A percentile compares a stretch with the other conserved stretches of the same genome.
Conservation (phyloP, 1,140 invertebrate species). For the Plectus sambesii region DNA sequence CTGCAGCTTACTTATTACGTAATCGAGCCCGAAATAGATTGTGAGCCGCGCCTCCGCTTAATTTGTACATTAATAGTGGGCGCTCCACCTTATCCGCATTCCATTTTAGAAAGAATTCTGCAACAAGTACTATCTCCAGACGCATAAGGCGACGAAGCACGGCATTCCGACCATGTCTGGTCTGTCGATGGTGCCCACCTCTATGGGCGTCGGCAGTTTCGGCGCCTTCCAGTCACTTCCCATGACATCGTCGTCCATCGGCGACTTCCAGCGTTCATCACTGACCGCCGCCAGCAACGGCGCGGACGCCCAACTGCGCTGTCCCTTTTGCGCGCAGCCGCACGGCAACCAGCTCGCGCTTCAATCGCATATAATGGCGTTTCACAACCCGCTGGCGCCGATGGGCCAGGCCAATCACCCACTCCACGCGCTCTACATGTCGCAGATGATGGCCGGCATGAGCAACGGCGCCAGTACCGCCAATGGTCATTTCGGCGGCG, state of each 20-base stretch:
- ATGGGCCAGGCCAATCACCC: background rate
- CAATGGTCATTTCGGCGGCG: conserved; percentile 18
- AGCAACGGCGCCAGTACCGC: background rate
- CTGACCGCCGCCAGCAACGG: conserved; percentile 4
- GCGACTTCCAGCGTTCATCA: background rate
- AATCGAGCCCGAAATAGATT: no score
- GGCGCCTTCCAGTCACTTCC: conserved; percentile 3
- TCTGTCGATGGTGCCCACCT: conserved; percentile 48
- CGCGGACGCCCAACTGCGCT: background rate
- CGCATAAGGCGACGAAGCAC: conserved; percentile 90
- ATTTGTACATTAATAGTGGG: no score
- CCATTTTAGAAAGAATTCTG: conserved; percentile 86
- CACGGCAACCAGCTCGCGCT: no score
- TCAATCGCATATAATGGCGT: no score
- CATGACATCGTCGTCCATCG: conserved; percentile 5
- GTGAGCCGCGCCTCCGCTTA: no score
- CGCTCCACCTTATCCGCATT: conserved; percentile 83
- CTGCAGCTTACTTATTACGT: no score
- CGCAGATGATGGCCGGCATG: conserved; percentile 1
- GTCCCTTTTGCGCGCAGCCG: no score
- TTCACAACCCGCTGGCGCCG: background rate
- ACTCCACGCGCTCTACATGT: conserved; percentile 6
- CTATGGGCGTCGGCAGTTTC: conserved; percentile 5
- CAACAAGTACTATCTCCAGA: conserved; percentile 82
- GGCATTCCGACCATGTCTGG: conserved; percentile 58